A percentile compares a stretch with the other conserved stretches of the same genome.
Conservation (phyloP, 2,888 invertebrate species). For the Lumbricus terrestris region DNA sequence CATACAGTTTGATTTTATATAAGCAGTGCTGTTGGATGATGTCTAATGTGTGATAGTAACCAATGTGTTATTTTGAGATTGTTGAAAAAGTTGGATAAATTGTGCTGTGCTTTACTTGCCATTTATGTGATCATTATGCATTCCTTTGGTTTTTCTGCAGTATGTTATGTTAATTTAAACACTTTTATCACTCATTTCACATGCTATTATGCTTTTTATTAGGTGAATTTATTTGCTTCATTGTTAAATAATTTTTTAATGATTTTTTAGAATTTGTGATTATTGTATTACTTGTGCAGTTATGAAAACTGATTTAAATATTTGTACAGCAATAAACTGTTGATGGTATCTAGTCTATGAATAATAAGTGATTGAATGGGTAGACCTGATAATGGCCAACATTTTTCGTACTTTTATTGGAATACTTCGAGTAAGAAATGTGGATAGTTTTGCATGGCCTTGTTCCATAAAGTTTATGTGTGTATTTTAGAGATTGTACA, state of each 20-base stretch:
- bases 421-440: not conserved
- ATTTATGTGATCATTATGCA: not conserved
- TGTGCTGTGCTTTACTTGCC: not conserved
- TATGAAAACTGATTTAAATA: not conserved
- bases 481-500: not conserved
- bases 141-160: not conserved
- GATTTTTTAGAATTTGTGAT: not conserved
- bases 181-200: not conserved
- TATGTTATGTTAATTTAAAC: not conserved
- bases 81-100: not conserved
- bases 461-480: not conserved
- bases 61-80: not conserved
- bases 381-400: not conserved
- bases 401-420: not conserved
- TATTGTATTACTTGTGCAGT: not conserved
- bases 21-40: not conserved
- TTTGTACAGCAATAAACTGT: not conserved
- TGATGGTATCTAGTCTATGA: not conserved
- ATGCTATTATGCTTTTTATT: not conserved
- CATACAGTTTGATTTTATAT: not conserved
- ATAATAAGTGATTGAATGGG: not conserved
- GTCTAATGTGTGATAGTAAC: not conserved
- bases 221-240: not conserved
- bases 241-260: not conserved
- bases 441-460: not conserved